Base-by-base conservation (phyloP, 2,888 invertebrate genomes). In the Sericinus montela region DNA sequence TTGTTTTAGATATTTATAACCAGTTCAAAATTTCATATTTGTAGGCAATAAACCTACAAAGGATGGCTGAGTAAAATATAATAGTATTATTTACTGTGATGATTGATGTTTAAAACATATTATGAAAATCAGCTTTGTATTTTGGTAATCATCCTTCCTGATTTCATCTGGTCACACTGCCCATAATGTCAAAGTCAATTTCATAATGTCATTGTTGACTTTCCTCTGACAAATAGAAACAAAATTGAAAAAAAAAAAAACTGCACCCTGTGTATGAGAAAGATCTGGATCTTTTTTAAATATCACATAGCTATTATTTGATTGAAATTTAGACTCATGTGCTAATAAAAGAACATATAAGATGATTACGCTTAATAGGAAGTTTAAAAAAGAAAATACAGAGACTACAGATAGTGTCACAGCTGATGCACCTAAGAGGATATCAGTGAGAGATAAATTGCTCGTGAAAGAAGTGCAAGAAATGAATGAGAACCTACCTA, bases 401-500 rank as follows among this genome's bases (percentile, higher is more conserved):
- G 85, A 83, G 58, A 65, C 72, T 34, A 67, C 67, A 35, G 85
- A 83, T 65, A 83, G 85, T 19, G 68, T 89, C 54, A 69, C 73
- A 36, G 67, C 64, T 47, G 87, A 85, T 53, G 59, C 77, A 48
- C 65, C 69, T 60, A 90, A 91, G 77, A 87, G 95, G 69, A 93
- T 93, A 59, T 95, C 95, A 25, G 90, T 95, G 51, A 89, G 96
- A 65, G 96, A 96, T 70, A 94, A 93, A 79, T 86, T 96, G 45
- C 80, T 96, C 49, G 91, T 95, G 36, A 94, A 95, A 89, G 96
- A 96, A 90, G 93, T 93, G 10, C 92, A 92, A 70, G 97, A 98
- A 84, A 94, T 98, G 94, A 93, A 95, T 63, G 94, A 95, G 71
- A 93, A 93, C 60, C 90, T 97, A 56, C 97, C 97, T 16, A 80